phyloP scores from a whole-genome alignment of 2,888 invertebrate species.

The Calliphora vomitoria region DNA sequence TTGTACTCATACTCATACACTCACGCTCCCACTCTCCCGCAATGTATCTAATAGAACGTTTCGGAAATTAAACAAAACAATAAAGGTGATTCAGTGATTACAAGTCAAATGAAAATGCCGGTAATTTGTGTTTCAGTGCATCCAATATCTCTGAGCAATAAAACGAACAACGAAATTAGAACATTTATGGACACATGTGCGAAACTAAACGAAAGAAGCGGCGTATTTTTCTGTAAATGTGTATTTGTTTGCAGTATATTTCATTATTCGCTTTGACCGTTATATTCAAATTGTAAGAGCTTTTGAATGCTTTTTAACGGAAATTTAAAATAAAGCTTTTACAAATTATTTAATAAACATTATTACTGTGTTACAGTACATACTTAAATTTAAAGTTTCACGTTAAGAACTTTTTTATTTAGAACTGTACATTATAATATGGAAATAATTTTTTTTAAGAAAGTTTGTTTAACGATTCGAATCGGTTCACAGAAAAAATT shows the following conservation, averaged over 20 bases:
- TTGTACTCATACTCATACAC: not conserved
- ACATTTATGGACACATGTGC: not conserved
- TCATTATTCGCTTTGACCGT: not conserved
- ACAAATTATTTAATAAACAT: too few relatives aligned
- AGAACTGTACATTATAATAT: too few relatives aligned
- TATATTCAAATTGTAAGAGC: not conserved
- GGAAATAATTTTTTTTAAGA: too few relatives aligned
- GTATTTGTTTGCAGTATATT: not conserved
- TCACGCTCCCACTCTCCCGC: not conserved
- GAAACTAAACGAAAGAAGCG: not conserved
- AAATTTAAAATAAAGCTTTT: not conserved
- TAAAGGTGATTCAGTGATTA: not conserved
- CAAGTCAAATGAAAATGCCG: constrained; percentile 1
- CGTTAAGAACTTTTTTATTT: too few relatives aligned
- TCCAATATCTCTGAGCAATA: not conserved
- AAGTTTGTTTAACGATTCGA: too few relatives aligned
- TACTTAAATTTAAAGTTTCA: too few relatives aligned
- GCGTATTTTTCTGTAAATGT: constrained; percentile 2
- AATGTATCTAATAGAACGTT: constrained; percentile 11
- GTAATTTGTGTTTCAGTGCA: not conserved
- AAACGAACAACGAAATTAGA: not conserved
- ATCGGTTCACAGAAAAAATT: too few relatives aligned
- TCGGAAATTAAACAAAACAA: constrained; percentile 36
- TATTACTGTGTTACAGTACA: too few relatives aligned
- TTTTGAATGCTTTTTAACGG: not conserved